These are phyloP conservation scores for Sciurus carolinensis DNA, from an alignment of 2,797 vertebrate species.

Conservation along the genomic window DNA sequence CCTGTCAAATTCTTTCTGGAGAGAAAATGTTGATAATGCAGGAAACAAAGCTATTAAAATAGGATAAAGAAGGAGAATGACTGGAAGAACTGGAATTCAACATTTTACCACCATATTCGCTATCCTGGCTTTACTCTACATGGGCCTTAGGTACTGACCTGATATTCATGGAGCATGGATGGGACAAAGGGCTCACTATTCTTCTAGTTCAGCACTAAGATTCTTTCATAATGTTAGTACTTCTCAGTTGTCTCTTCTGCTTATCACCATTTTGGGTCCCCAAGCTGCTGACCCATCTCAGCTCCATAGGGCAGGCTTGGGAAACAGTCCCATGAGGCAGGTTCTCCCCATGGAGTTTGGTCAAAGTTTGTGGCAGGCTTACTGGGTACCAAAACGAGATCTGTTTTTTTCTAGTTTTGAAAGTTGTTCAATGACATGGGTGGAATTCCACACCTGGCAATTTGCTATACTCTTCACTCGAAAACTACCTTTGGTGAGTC, in stretches of 20 bases:
- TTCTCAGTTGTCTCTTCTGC: not conserved
- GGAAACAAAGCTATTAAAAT: slow-evolving; percentile 47
- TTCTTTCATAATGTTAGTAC: not conserved
- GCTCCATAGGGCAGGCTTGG: not conserved
- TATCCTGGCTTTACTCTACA: not conserved
- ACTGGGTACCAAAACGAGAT: not conserved
- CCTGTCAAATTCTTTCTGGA: not conserved
- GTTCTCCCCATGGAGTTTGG: not conserved
- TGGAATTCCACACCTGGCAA: slow-evolving; percentile 1
- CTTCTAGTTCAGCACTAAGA: not conserved
- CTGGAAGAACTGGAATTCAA: not conserved
- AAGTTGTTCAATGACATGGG: not conserved
- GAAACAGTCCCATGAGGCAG: not conserved
- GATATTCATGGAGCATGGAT: not conserved
- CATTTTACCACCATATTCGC: not conserved
- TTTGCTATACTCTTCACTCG: slow-evolving; percentile 14
- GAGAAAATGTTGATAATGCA: not conserved
- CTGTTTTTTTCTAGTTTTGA: not conserved
- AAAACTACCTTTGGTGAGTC: not conserved
- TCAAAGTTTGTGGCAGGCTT: not conserved
- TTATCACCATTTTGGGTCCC: not conserved
- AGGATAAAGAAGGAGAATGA: not conserved
- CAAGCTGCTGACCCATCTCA: not conserved
- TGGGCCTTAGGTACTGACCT: not conserved
- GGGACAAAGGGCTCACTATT: not conserved